These are phyloP conservation scores for Philhelius pedissequus DNA, from an alignment of 2,888 invertebrate genomes.

Conservation along the genomic window DNA sequence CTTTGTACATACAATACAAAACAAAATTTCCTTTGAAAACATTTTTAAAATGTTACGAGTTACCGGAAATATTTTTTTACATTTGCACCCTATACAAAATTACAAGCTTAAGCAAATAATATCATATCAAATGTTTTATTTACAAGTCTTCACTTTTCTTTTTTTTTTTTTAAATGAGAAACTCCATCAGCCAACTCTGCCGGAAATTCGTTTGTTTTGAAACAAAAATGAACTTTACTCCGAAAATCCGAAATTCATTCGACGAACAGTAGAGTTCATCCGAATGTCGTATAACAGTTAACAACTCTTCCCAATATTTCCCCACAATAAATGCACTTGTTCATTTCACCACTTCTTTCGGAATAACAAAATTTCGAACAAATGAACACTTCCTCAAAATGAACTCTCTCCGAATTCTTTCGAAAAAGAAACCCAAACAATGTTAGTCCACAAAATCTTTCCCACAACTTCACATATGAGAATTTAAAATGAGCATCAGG, in stretches of 20 bases:
- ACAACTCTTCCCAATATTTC: constrained; percentile 56
- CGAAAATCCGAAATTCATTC: constrained; percentile 54
- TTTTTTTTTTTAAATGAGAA: background rate
- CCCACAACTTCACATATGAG: constrained; percentile 49
- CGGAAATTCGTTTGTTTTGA: constrained; percentile 4
- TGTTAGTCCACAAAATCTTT: background rate
- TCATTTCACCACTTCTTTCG: constrained; percentile 45
- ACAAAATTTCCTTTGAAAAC: too few relatives aligned
- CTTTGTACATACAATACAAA: too few relatives aligned
- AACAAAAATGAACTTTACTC: constrained; percentile 6
- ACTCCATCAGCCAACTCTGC: background rate
- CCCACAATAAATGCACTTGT: constrained; percentile 47
- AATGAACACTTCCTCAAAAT: too few relatives aligned
- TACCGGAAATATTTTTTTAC: too few relatives aligned
- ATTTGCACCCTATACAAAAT: too few relatives aligned
- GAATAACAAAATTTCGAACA: background rate
- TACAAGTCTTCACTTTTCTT: background rate
- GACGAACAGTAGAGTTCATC: background rate
- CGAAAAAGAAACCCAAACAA: background rate
- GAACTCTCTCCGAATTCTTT: constrained; percentile 21
- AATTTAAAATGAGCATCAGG: constrained; percentile 59
- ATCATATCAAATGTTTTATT: too few relatives aligned
- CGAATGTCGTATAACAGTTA: constrained; percentile 50
- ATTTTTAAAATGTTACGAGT: too few relatives aligned
- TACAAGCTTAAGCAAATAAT: too few relatives aligned